These are phyloP conservation scores for Acrobeloides nanus DNA, from an alignment of 2,888 invertebrate genomes.

Conservation along the genomic window DNA sequence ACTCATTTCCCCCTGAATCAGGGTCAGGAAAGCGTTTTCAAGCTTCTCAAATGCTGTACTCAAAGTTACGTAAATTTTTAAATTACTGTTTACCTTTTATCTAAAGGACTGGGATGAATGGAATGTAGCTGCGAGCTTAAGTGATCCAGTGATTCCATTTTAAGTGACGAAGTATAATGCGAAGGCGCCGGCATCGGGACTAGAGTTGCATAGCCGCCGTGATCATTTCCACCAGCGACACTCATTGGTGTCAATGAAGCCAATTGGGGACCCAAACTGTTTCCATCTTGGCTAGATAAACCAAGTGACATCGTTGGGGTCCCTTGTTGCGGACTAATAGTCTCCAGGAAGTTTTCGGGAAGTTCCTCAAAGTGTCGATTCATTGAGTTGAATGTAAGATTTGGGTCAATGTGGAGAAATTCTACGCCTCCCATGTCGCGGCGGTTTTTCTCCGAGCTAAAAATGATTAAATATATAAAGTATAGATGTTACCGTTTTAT, in stretches of 20 bases:
- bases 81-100: no score
- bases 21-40: no score
- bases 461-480: no score
- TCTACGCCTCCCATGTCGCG: constrained; percentile 8
- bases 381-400: constrained; percentile 15
- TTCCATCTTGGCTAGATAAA: constrained; percentile 3
- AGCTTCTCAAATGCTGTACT: no score
- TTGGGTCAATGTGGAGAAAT: constrained; percentile 43
- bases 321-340: constrained; percentile 41
- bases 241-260: constrained; percentile 42
- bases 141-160: constrained; percentile 23
- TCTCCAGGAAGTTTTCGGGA: constrained; percentile 51
- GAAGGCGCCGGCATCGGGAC: constrained; percentile 21
- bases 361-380: constrained; percentile 38
- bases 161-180: constrained; percentile 15
- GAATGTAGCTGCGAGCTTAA: neutral
- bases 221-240: constrained; percentile 11
- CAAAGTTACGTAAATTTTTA: no score
- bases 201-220: constrained; percentile 17
- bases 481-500: no score
- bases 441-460: no score
- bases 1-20: no score
- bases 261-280: constrained; percentile 27
- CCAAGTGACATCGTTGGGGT: no score
- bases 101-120: no score